Evolutionary conservation across 2,113 vertebrate species (phyloP).

Genomic region (Phylloscopus trochilus): DNA sequence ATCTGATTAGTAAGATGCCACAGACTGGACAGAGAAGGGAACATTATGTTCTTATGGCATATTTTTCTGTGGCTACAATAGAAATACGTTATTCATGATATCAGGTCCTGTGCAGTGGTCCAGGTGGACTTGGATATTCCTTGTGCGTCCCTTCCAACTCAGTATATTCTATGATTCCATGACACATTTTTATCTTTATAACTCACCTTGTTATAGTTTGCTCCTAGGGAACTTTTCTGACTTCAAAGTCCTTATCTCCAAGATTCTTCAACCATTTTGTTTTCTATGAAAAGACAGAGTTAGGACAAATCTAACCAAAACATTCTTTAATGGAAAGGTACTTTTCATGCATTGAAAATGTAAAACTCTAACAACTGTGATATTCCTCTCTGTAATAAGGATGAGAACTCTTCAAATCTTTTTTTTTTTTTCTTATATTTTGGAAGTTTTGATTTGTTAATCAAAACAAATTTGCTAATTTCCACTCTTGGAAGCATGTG

Average conservation of each 20-base stretch:
- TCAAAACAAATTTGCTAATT: neutral
- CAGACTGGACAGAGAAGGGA: neutral
- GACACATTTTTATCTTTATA: neutral
- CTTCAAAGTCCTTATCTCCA: neutral
- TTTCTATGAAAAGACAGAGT: neutral
- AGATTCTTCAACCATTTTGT: neutral
- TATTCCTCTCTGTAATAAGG: neutral
- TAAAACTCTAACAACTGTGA: neutral
- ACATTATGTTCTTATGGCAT: neutral
- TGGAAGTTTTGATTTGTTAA: neutral
- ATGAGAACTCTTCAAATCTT: neutral
- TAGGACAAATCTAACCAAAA: neutral
- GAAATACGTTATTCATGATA: neutral
- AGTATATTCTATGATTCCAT: neutral
- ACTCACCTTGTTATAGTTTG: neutral
- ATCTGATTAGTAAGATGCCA: neutral
- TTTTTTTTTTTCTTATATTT: neutral
- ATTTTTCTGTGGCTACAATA: neutral
- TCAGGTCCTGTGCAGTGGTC: neutral
- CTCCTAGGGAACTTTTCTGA: neutral
- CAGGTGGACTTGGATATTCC: neutral
- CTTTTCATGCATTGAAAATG: neutral
- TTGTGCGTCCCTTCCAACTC: neutral
- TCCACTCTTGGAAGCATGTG: fast-evolving
- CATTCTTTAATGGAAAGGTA: neutral